phyloP scores from a whole-genome alignment of 2,888 invertebrate species.

The Loripinus fragilis region DNA sequence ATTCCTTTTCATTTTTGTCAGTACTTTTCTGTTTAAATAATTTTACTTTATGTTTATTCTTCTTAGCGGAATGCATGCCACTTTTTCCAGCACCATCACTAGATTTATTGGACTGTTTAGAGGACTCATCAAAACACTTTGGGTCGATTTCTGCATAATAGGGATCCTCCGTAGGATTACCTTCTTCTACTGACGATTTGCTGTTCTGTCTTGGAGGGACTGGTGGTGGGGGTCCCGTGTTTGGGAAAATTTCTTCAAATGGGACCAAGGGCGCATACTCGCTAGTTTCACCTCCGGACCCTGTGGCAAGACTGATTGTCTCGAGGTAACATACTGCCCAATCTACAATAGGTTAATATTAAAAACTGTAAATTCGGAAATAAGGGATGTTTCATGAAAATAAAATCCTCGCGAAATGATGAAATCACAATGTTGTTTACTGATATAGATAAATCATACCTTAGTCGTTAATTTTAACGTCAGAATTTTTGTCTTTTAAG shows the following conservation, averaged over 20 bases:
- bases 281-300: conserved; percentile 1
- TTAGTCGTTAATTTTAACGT: too few relatives aligned
- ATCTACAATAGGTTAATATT: background rate
- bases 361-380: too few relatives aligned
- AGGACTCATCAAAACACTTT: background rate
- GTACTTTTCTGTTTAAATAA: background rate
- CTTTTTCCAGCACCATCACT: background rate
- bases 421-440: too few relatives aligned
- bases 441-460: too few relatives aligned
- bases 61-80: background rate
- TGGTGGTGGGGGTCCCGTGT: background rate
- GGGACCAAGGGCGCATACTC: background rate
- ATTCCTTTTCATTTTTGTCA: background rate
- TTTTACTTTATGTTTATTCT: too few relatives aligned
- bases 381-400: too few relatives aligned
- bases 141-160: background rate
- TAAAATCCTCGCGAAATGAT: too few relatives aligned
- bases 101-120: too few relatives aligned
- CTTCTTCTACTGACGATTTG: background rate
- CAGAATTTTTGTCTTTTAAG: too few relatives aligned
- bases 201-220: background rate
- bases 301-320: background rate
- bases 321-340: background rate
- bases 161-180: background rate
- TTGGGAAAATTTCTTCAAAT: background rate